Conservation (phyloP, 2,113 vertebrate species). For the Neoarius graeffei region DNA sequence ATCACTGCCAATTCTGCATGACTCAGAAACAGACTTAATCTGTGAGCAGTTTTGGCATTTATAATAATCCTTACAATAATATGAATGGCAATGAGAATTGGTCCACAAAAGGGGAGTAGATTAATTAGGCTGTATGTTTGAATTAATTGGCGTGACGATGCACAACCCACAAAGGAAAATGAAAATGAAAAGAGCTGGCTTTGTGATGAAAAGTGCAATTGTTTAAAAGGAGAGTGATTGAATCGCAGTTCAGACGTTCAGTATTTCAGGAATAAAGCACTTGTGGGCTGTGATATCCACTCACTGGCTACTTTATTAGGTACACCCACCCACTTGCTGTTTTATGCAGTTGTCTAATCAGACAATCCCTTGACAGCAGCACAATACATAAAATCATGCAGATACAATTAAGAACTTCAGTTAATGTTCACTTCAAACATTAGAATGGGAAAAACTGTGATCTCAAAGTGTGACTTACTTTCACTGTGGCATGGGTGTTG, state of each 20-base stretch:
- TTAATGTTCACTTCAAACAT: no score
- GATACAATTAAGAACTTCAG: no score
- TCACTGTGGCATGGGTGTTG: no score
- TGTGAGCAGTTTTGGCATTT: background rate
- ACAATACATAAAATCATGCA: no score
- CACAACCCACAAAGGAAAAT: background rate
- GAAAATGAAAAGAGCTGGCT: background rate
- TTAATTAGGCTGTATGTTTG: background rate
- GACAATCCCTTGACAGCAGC: no score
- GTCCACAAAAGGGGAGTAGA: background rate
- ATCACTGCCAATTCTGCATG: background rate
- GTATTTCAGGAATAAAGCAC: background rate
- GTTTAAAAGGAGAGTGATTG: background rate
- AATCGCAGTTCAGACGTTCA: background rate
- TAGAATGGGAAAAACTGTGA: no score
- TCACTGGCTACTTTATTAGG: no score
- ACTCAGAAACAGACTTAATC: background rate
- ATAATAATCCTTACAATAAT: background rate
- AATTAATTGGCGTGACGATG: background rate
- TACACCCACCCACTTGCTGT: no score
- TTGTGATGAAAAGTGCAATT: background rate
- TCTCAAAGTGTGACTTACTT: no score
- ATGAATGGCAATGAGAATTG: background rate
- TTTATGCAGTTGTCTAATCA: no score
- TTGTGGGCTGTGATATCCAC: background rate